phyloP scores from a whole-genome alignment of 2,797 vertebrate genomes.

The Malurus leucopterus region DNA sequence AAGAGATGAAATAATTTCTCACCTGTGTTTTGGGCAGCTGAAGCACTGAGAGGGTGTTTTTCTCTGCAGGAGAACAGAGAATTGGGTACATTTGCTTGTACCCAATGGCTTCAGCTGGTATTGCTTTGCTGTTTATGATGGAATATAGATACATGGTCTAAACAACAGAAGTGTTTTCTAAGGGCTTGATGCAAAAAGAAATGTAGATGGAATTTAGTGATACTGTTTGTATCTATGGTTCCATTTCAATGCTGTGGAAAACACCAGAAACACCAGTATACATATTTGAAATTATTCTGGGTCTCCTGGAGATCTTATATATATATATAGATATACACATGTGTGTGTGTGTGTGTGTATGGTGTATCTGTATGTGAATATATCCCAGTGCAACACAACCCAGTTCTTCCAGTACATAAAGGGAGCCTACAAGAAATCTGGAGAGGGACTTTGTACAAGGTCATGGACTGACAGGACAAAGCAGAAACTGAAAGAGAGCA shows the following conservation, averaged over 20 bases:
- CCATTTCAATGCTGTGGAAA: background rate
- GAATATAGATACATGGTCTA: background rate
- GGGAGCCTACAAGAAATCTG: background rate
- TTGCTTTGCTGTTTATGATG: background rate
- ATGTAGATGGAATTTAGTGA: background rate
- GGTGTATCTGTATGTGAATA: background rate
- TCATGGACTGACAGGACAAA: background rate
- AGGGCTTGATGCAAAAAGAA: background rate
- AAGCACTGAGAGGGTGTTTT: background rate
- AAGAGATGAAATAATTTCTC: background rate
- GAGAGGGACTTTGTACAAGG: background rate
- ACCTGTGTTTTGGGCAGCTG: background rate
- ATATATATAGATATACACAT: background rate
- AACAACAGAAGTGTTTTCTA: background rate
- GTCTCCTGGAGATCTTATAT: background rate
- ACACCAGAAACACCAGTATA: background rate
- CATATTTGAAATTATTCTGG: background rate
- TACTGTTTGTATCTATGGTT: background rate
- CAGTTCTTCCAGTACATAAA: background rate
- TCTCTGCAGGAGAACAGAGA: background rate
- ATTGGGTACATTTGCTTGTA: background rate
- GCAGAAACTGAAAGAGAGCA: background rate
- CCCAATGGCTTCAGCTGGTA: background rate
- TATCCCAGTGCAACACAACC: background rate
- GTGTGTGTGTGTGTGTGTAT: background rate